phyloP scores from a whole-genome alignment of 2,797 vertebrate species.

The Micromesistius poutassou region DNA sequence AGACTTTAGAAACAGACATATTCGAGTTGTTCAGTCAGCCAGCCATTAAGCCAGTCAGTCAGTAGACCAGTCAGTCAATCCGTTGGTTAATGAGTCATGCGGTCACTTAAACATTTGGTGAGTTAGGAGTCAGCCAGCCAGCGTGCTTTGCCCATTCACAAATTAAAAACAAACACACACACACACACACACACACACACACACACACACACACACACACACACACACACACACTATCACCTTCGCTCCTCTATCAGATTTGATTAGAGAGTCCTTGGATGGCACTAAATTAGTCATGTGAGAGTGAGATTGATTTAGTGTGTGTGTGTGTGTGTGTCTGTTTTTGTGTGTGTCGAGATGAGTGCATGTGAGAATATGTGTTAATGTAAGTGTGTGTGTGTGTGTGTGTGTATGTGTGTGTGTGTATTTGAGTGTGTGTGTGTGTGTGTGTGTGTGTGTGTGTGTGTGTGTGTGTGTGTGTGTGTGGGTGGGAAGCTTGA shows the following conservation, averaged over 20 bases:
- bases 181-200: slow-evolving; percentile 7
- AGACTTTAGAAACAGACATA: slow-evolving; percentile 23
- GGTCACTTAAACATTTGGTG: neutral
- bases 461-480: slow-evolving; percentile 29
- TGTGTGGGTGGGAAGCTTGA: slow-evolving; percentile 59
- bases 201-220: slow-evolving; percentile 12
- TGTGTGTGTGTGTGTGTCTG: neutral
- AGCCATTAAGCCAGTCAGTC: neutral
- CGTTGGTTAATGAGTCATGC: neutral
- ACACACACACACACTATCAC: slow-evolving; percentile 16
- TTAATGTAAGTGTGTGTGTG: neutral
- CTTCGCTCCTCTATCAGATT: slow-evolving; percentile 34
- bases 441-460: slow-evolving; percentile 17
- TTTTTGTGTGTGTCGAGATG: neutral
- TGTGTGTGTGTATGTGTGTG: neutral
- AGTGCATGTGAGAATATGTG: slow-evolving; percentile 17
- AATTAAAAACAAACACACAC: slow-evolving; percentile 26
- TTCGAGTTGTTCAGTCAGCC: neutral
- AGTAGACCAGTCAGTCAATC: neutral
- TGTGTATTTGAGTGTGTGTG: slow-evolving; percentile 2
- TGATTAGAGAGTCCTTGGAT: slow-evolving; percentile 27
- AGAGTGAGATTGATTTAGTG: neutral
- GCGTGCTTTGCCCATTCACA: slow-evolving; percentile 20
- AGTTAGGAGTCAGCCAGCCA: slow-evolving; percentile 21
- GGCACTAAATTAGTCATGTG: slow-evolving; percentile 7